Base-by-base conservation (phyloP, 2,113 vertebrate genomes). In the Drymodes brunneopygia region DNA sequence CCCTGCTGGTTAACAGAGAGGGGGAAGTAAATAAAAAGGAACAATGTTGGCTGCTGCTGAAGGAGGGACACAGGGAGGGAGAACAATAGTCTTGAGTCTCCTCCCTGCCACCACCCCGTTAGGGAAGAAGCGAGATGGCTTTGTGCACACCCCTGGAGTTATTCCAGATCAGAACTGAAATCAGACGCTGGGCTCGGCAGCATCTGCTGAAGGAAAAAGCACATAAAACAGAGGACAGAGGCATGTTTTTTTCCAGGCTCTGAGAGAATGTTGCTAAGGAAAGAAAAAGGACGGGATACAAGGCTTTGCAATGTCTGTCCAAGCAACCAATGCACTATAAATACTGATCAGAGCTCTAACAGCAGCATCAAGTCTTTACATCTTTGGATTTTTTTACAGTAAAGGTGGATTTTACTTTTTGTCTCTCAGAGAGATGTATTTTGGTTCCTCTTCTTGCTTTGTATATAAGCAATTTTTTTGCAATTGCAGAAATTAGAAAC, bases 41-140 rank as follows among this genome's bases (percentile, higher is more conserved):
- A 95, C 90, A 93, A 92, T 90, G 86, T 45, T 92, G 94, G 92
- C 90, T 74, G 77, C 92, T 85, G 62, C 40, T 57, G 54, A 6
- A 8, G 58, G 72, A 92, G 84, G 53, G 45, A 88, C 56, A 13
- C 22, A 6, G 18, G 42, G 38, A 88, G 7, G 53, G n/a, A 88
- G 81, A 89, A 91, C 94, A 95, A 92, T 89, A 42, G 85, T 29
- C n/a, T 28, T 33, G 81, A 53, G 47, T 38, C 71, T 61, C 62
- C 72, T 77, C 80, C 51, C 56, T 2, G 3, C 88, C 85, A 64
- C 78, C 70, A 21, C 7, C 15, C 25, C 3, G 2, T 50, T 3
- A 23, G 69, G 64, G 73, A 83, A 66, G 65, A 28, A 70, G 56
- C 0, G 9, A 65, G 81, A 85, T 50, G 50, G 79, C 66, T 94